These are phyloP conservation scores for Mantis religiosa DNA, from an alignment of 2,888 invertebrate species.

Conservation along the genomic window DNA sequence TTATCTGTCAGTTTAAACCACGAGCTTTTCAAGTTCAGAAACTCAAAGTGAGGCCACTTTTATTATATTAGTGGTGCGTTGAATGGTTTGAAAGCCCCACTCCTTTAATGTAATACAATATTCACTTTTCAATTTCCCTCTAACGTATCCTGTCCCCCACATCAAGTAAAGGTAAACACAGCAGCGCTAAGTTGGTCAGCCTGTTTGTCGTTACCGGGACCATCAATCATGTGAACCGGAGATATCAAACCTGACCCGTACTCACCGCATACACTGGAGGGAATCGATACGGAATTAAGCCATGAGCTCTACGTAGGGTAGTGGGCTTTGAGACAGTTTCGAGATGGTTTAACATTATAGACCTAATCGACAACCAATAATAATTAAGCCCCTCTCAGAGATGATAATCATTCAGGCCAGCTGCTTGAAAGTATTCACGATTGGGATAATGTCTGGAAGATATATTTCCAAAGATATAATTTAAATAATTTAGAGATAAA, in stretches of 20 bases:
- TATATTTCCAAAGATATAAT: no score
- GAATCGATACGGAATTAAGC: not conserved
- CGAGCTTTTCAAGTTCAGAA: not conserved
- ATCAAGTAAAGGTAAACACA: not conserved
- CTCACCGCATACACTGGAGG: not conserved
- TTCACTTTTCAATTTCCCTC: not conserved
- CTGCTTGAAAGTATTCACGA: no score
- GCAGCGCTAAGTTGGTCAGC: not conserved
- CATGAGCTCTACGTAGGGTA: not conserved
- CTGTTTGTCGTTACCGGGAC: not conserved
- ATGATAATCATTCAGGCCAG: no score
- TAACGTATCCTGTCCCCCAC: not conserved
- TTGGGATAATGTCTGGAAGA: no score
- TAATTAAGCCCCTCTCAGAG: no score
- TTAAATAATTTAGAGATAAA: no score
- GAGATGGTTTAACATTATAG: not conserved
- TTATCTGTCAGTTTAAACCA: not conserved
- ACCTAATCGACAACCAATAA: no score
- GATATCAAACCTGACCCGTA: not conserved
- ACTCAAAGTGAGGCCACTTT: not conserved
- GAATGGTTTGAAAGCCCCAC: not conserved
- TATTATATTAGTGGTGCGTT: not conserved
- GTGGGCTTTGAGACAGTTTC: not conserved
- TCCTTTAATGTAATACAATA: not conserved
- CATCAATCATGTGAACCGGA: not conserved